Base-by-base conservation (phyloP, 2,797 vertebrate species). In the Enteromius afrohamiltoni region DNA sequence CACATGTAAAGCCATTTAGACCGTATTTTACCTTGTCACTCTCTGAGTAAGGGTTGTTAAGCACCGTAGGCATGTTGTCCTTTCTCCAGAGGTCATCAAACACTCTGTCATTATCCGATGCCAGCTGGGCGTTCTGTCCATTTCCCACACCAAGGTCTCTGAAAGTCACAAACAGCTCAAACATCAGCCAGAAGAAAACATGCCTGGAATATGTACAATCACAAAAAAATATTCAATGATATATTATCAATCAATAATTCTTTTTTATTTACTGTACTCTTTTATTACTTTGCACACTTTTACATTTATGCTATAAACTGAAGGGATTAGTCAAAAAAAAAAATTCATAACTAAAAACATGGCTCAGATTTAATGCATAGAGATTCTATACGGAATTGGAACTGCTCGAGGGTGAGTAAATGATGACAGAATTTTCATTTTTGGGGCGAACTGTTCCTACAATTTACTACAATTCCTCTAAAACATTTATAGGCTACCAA, bases 21-120 rank as follows among this genome's bases (percentile, higher is more conserved):
- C 73, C 21, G 53, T 86, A 86, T 75, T 68, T 89, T 95, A 98
- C 98, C 97, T 96, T 95, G 88, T 95, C 94, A 0, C 88, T 92
- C 86, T 96, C 94, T 0, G 94, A 93, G 87, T 93, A 93, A 0
- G 95, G 94, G 85, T 95, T 96, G 94, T 95, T 95, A 84, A 94
- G 91, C 87, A 94, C 92, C 29, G 91, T 86, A 0, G 95, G 94
- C 77, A 80, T 80, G 2, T 92, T 93, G 87, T 92, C 92, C 76
- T 94, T 95, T 17, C 86, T 94, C 94, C 94, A 95, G 64, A 94
- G 91, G 86, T 96, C 95, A 62, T 87, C 92, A 75, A 88, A 89
- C 84, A 91, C 92, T 31, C 91, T 92, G 86, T 96, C 91, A 0
- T 94, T 96, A 90, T 97, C 95, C 79, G 93, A 90, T 0, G 13